Conservation (phyloP, 2,113 vertebrate species). For the Solenodon paradoxus region DNA sequence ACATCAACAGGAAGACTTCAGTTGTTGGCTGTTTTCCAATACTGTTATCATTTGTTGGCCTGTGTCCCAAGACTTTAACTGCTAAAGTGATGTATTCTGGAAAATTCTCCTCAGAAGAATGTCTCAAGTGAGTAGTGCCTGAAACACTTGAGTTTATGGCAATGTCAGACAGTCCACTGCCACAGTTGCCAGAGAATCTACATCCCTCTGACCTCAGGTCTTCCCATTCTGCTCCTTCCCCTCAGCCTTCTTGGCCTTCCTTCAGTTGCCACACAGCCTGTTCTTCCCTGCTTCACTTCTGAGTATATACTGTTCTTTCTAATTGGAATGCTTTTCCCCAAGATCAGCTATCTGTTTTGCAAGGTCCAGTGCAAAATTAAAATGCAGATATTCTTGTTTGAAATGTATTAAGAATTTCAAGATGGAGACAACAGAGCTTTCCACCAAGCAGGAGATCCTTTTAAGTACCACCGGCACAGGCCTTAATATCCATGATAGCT, state of each 20-base stretch:
- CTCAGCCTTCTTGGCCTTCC: not conserved
- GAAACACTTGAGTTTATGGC: not conserved
- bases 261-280: not conserved
- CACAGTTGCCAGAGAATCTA: not conserved
- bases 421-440: not conserved
- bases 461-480: not conserved
- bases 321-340: not conserved
- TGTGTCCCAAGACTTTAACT: not conserved
- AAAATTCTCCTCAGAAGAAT: not conserved
- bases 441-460: not conserved
- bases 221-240: not conserved
- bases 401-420: not conserved
- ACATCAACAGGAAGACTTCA: not conserved
- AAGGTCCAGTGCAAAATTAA: not conserved
- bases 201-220: not conserved
- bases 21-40: not conserved
- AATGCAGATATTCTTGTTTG: not conserved
- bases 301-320: not conserved
- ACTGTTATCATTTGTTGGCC: not conserved
- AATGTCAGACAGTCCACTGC: not conserved
- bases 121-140: not conserved
- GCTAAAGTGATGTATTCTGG: not conserved
- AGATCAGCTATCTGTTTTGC: not conserved
- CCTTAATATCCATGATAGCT: not conserved
- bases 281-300: not conserved